These are phyloP conservation scores for Semibalanus balanoides DNA, from an alignment of 1,140 invertebrate genomes.

Conservation along the genomic window DNA sequence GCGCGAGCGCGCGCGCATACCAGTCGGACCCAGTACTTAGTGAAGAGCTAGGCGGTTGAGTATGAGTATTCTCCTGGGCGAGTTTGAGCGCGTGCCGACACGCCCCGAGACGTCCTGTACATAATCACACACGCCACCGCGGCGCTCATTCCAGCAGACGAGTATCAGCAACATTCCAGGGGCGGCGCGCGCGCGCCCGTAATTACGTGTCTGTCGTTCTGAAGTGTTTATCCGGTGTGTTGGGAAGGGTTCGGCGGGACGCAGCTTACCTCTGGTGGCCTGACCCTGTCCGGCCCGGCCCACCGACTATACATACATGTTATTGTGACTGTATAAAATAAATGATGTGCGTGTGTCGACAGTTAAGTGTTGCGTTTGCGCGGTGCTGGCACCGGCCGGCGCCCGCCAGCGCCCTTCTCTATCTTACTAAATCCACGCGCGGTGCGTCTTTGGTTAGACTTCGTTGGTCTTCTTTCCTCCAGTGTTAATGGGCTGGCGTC, in stretches of 20 bases:
- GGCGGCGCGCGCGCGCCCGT: too few species aligned
- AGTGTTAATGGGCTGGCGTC: too few species aligned
- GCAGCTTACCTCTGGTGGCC: background rate
- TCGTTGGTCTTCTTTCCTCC: background rate
- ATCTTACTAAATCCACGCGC: background rate
- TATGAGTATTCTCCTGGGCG: background rate
- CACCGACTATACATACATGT: background rate
- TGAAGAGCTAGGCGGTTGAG: background rate
- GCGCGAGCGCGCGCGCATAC: too few species aligned
- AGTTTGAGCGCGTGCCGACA: too few species aligned
- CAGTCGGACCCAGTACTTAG: background rate
- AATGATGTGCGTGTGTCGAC: background rate
- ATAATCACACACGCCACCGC: background rate
- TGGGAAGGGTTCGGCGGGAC: background rate
- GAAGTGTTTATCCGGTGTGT: background rate
- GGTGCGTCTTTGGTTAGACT: background rate
- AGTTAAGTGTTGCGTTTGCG: too few species aligned
- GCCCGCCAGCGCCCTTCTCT: background rate
- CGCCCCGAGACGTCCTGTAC: background rate
- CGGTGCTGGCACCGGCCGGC: too few species aligned
- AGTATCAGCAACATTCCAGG: background rate
- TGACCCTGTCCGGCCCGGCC: background rate
- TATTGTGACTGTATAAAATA: background rate
- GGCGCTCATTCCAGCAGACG: background rate
- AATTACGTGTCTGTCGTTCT: background rate